These are phyloP conservation scores for Dermatemys mawii DNA, from an alignment of 2,113 vertebrate genomes.

Conservation along the genomic window DNA sequence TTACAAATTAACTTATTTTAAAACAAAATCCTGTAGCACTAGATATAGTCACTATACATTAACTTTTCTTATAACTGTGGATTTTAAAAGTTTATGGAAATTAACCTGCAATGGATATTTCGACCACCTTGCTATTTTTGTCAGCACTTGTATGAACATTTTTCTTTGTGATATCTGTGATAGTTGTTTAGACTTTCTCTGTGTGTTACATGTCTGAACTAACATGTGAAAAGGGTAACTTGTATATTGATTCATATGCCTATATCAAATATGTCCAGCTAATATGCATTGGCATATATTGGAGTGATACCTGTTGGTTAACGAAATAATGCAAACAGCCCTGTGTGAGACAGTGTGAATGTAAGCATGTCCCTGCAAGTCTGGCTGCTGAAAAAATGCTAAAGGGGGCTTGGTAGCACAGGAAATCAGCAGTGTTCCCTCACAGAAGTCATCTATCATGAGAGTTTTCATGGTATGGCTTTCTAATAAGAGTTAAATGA, in stretches of 20 bases:
- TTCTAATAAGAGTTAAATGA: background rate
- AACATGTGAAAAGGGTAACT: no score
- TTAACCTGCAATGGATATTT: background rate
- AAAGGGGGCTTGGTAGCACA: background rate
- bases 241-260: background rate
- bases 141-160: background rate
- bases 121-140: background rate
- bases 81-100: background rate
- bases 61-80: background rate
- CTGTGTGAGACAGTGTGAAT: background rate
- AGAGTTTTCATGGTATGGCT: background rate
- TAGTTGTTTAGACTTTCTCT: no score
- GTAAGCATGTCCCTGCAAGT: background rate
- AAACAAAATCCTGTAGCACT: background rate
- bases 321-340: no score
- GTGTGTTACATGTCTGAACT: no score
- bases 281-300: rapidly evolving
- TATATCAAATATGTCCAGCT: background rate
- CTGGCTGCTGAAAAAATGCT: background rate
- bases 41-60: background rate
- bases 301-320: no score
- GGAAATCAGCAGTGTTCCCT: no score
- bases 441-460: background rate
- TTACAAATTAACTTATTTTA: background rate
- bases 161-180: no score